Percentiles rank a stretch among this genome's conserved stretches.
Conservation (phyloP, 1,140 invertebrate genomes). For the Paraescarpia echinospica region DNA sequence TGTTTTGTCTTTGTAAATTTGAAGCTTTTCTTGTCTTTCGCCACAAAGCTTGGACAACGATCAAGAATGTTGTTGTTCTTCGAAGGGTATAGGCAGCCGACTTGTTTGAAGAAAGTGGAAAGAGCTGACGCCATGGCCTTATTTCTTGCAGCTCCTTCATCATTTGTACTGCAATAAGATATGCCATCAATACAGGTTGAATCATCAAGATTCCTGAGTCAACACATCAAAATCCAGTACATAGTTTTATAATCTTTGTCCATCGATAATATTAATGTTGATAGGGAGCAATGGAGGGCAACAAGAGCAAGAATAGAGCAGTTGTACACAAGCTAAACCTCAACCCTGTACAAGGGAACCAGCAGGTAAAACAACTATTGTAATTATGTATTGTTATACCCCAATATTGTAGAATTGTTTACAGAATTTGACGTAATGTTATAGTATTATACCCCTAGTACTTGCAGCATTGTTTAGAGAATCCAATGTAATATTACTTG, state of each 20-base stretch:
- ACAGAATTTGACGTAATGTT: too few relatives aligned
- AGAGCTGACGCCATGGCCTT: slow-evolving; percentile 76
- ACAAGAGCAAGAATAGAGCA: too few relatives aligned
- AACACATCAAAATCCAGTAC: background rate
- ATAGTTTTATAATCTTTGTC: background rate
- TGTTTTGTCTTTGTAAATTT: slow-evolving; percentile 50
- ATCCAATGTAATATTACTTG: too few relatives aligned
- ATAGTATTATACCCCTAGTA: too few relatives aligned
- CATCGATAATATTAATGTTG: background rate
- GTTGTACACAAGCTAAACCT: too few relatives aligned
- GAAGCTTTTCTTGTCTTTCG: slow-evolving; percentile 77
- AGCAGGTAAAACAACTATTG: too few relatives aligned
- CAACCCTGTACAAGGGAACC: too few relatives aligned
- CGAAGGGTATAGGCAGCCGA: slow-evolving; percentile 66
- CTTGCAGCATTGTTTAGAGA: too few relatives aligned
- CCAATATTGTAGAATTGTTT: too few relatives aligned
- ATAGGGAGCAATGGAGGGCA: too few relatives aligned
- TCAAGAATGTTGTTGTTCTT: slow-evolving; percentile 62
- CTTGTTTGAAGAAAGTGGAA: slow-evolving; percentile 77
- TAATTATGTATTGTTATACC: too few relatives aligned
- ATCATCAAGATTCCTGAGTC: background rate
- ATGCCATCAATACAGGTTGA: background rate
- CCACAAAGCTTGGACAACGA: slow-evolving; percentile 75
- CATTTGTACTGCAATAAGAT: slow-evolving; percentile 48
- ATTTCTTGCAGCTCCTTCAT: slow-evolving; percentile 70